These are phyloP conservation scores for Cacajao melanocephalus DNA, from an alignment of 2,797 vertebrate genomes.

Conservation along the genomic window DNA sequence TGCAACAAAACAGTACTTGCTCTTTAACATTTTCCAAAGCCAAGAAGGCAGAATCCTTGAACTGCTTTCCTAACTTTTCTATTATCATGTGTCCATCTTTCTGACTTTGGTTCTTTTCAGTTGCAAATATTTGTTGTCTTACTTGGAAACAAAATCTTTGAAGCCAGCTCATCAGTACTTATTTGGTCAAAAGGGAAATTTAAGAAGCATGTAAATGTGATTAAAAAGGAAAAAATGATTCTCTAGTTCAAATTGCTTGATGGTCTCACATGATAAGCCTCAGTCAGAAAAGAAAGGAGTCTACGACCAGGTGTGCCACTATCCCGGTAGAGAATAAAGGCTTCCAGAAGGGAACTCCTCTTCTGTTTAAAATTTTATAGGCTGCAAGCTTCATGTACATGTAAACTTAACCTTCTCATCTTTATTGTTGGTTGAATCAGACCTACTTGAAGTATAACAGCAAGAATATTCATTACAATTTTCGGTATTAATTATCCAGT, in stretches of 20 bases:
- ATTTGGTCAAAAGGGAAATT: not conserved
- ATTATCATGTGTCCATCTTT: not conserved
- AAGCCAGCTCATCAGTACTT: constrained; percentile 4
- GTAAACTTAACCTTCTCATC: not conserved
- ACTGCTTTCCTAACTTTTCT: not conserved
- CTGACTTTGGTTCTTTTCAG: not conserved
- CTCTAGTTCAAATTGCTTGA: not conserved
- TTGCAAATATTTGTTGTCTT: constrained; percentile 35
- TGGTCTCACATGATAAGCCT: not conserved
- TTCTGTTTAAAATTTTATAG: constrained; percentile 5
- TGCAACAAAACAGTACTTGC: not conserved
- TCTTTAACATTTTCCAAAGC: constrained; percentile 26
- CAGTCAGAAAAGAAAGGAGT: not conserved
- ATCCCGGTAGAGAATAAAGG: not conserved
- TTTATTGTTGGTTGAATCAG: not conserved
- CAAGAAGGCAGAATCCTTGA: not conserved
- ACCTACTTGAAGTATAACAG: not conserved
- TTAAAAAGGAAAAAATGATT: not conserved
- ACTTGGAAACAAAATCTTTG: constrained; percentile 2
- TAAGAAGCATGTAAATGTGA: constrained; percentile 6
- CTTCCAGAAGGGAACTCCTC: not conserved
- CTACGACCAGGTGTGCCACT: not conserved
- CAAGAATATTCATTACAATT: not conserved
- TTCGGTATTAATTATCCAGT: not conserved
- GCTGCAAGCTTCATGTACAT: not conserved